These are phyloP conservation scores for Ceuthmochares aereus DNA, from an alignment of 2,113 vertebrate genomes.

Conservation along the genomic window DNA sequence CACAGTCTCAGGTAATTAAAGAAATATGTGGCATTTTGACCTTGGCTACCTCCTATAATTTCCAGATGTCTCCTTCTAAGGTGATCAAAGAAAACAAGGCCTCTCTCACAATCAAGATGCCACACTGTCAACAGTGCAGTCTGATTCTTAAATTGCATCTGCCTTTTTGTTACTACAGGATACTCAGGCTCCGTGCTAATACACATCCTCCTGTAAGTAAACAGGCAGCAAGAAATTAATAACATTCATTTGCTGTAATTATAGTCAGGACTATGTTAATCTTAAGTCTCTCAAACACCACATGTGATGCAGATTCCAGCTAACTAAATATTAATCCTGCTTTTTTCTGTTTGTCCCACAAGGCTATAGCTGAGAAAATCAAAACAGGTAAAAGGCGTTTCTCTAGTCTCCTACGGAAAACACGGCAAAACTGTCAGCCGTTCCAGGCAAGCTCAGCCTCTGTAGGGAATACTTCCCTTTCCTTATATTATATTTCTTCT, in stretches of 20 bases:
- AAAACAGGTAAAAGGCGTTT: not conserved
- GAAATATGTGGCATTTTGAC: slow-evolving; percentile 69
- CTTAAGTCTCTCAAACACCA: slow-evolving; percentile 7
- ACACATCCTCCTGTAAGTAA: not conserved
- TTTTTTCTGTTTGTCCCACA: slow-evolving; percentile 1
- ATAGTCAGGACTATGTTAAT: slow-evolving; percentile 9
- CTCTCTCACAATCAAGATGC: slow-evolving; percentile 63
- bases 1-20: slow-evolving; percentile 69
- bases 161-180: slow-evolving; percentile 29
- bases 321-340: slow-evolving; percentile 52
- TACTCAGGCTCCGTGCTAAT: not conserved
- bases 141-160: slow-evolving; percentile 26
- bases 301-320: slow-evolving; percentile 38
- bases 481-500: not conserved
- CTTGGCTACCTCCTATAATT: slow-evolving; percentile 70
- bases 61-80: slow-evolving; percentile 64
- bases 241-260: slow-evolving; percentile 30
- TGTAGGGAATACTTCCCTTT: not conserved
- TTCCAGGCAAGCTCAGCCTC: not conserved
- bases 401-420: not conserved
- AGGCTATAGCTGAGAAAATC: not conserved
- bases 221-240: not conserved
- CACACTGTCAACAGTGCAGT: slow-evolving; percentile 24
- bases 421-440: not conserved
- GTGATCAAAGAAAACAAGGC: slow-evolving; percentile 70